Conservation (phyloP, 1,140 invertebrate genomes). For the Diorhabda carinulata region DNA sequence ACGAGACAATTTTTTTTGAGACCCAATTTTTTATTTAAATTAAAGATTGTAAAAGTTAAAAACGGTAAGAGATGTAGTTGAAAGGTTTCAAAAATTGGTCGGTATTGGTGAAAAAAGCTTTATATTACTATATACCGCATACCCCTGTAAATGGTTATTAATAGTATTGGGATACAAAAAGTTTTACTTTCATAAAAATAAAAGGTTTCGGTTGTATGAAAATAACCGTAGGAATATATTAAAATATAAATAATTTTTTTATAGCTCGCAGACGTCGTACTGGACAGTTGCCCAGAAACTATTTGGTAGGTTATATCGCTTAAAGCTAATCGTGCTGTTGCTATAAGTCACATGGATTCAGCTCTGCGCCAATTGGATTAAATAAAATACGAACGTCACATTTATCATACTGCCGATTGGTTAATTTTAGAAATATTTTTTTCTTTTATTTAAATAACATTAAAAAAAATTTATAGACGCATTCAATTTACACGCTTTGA, state of each 20-base stretch:
- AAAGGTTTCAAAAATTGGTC: no score
- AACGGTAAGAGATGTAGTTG: no score
- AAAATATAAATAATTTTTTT: constrained; percentile 19
- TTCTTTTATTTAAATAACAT: not conserved
- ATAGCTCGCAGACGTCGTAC: constrained; percentile 38
- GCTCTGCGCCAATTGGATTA: constrained; percentile 23
- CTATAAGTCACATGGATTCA: constrained; percentile 28
- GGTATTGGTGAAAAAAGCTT: no score
- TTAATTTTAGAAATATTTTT: not conserved
- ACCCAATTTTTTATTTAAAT: no score
- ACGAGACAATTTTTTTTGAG: no score
- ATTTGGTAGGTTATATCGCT: constrained; percentile 39
- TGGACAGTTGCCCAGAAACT: constrained; percentile 36
- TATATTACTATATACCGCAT: no score
- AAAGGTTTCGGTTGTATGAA: no score
- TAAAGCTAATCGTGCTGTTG: constrained; percentile 25
- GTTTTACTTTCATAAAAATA: no score
- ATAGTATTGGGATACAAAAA: no score
- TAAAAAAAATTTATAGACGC: not conserved
- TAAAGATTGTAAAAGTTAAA: no score
- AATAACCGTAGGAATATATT: no score
- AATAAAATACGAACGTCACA: not conserved
- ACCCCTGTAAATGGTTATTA: no score
- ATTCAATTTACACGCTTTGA: not conserved
- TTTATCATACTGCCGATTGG: not conserved